Conservation (phyloP, 2,113 vertebrate genomes). For the Balaenoptera acutorostrata region DNA sequence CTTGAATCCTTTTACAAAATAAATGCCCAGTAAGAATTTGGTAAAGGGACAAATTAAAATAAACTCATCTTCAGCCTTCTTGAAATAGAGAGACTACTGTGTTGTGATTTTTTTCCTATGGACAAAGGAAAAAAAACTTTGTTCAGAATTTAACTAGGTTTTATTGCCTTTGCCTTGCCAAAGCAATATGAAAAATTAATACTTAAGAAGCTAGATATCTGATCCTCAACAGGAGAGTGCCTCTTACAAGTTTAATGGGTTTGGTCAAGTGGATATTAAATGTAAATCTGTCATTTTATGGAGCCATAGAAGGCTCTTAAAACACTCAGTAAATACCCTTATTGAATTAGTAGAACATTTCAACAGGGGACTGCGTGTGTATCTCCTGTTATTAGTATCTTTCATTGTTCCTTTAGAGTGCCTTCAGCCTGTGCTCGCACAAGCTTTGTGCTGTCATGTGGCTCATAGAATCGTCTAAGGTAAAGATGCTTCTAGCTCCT, state of each 20-base stretch:
- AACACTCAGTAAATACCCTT: constrained; percentile 41
- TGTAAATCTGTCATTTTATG: constrained; percentile 63
- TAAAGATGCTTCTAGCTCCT: neutral
- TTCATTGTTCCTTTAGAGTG: neutral
- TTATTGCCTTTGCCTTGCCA: constrained; percentile 47
- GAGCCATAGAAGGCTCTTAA: constrained; percentile 33
- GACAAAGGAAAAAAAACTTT: neutral
- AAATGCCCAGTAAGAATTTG: neutral
- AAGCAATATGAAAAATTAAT: constrained; percentile 61
- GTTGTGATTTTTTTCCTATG: neutral
- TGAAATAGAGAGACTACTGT: neutral
- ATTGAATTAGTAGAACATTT: constrained; percentile 31
- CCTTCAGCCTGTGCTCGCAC: neutral
- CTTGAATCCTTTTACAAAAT: neutral
- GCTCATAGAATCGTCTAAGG: neutral
- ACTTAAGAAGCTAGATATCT: constrained; percentile 51
- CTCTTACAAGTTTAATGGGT: constrained; percentile 62
- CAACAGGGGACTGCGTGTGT: neutral
- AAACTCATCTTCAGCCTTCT: neutral
- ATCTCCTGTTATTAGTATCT: neutral
- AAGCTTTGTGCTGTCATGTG: neutral
- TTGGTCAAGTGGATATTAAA: constrained; percentile 64
- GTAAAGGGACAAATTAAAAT: constrained; percentile 4
- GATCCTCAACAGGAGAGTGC: constrained; percentile 43
- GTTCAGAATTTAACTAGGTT: neutral